Base-by-base conservation (phyloP, 2,888 invertebrate genomes). In the Amiota minor region DNA sequence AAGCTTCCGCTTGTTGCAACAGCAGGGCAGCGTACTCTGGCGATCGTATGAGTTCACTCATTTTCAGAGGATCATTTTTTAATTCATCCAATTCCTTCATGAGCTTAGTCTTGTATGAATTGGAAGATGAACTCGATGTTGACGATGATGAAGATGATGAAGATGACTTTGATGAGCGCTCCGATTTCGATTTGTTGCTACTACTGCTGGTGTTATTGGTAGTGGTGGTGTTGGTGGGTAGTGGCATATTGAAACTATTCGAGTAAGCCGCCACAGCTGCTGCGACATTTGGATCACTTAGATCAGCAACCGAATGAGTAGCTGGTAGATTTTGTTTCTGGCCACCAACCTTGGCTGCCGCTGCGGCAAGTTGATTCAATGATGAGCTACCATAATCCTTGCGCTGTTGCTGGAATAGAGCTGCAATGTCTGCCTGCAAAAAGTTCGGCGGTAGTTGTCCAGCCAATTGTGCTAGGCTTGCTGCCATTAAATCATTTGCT, bases 71-170 rank as follows among this genome's bases (percentile, higher is more conserved):
- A 82, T 90, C 90, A 70, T 89, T 89, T 75, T 90, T 90, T 0
- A 89, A 82, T 74, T 89, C 89, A 61, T 90, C 90, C 56, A 89
- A 77, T 72, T 90, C 89, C 59, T 89, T 89, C 89, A 90, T 89
- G 0, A 89, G 77, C 74, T 89, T 90, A 0, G 89, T 89, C 78
- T 89, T 89, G 71, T 89, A 89, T 4, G 89, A 89, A 56, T 88
- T 88, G 11, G 87, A 88, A 0, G 88, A 87, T 6, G 88, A 85
- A 46, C 86, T 86, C 10, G 88, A 86, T 18, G 87, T 87, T 1
- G 87, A 85, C 9, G 87, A 84, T 6, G 84, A 87, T 14, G 88
- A 87, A 0, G 88, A 86, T 2, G 86, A 84, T 12, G 86, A 83
- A 10, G 85, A 84, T 0, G 89, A 88, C 69, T 88, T 88, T 0